phyloP scores from a whole-genome alignment of 2,797 vertebrate genomes.

The Carcharodon carcharias region DNA sequence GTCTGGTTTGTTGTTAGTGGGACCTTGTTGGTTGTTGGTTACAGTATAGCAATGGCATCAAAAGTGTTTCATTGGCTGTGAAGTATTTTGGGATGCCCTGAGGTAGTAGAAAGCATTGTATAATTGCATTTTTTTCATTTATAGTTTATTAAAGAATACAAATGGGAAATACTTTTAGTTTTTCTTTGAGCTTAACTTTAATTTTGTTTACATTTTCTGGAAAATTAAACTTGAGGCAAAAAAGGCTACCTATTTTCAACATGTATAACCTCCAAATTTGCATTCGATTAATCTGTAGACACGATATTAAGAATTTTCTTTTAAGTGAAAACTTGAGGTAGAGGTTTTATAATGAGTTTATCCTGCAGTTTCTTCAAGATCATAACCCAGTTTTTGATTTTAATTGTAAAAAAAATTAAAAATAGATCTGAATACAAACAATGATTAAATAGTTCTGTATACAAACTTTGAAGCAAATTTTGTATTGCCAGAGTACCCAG shows the following conservation, averaged over 20 bases:
- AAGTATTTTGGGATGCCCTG: not conserved
- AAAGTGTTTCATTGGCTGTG: not conserved
- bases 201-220: not conserved
- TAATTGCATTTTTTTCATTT: not conserved
- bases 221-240: not conserved
- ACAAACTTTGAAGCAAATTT: not conserved
- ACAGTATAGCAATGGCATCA: not conserved
- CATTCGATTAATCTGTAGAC: not conserved
- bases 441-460: not conserved
- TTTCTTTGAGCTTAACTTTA: not conserved
- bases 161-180: not conserved
- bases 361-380: not conserved
- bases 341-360: not conserved
- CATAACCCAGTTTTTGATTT: not conserved
- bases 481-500: not conserved
- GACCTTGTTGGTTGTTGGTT: not conserved
- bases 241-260: not conserved
- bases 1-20: not conserved
- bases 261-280: not conserved
- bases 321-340: not conserved
- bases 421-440: not conserved
- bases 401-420: not conserved
- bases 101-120: not conserved
- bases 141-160: not conserved
- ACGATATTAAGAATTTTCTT: not conserved